Evolutionary conservation across 2,797 vertebrate species (phyloP).

Genomic region (Gallinago stenura): DNA sequence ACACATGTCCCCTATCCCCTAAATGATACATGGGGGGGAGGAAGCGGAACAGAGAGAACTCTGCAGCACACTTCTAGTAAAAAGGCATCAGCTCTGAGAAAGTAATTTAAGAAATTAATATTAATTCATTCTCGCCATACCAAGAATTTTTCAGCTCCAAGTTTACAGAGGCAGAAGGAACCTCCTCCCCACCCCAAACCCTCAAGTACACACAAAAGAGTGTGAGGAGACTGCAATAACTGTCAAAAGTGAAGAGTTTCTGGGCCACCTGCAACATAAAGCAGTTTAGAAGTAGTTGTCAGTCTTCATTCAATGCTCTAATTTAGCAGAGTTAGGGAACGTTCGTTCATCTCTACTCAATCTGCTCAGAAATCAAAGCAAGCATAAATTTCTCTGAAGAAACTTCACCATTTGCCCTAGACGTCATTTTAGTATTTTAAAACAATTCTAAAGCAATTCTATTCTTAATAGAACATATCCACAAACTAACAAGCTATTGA

Average conservation of each 20-base stretch:
- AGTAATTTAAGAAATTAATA: neutral
- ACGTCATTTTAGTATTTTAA: neutral
- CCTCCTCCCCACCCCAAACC: neutral
- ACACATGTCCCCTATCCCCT: accelerated
- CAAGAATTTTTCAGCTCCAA: neutral
- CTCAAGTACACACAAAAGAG: neutral
- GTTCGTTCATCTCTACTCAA: neutral
- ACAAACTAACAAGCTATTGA: neutral
- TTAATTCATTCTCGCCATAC: neutral
- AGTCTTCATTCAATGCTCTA: neutral
- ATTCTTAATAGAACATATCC: neutral
- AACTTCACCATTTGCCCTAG: neutral
- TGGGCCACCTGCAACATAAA: neutral
- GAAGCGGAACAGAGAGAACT: neutral
- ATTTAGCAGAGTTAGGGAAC: neutral
- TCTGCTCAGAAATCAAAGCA: neutral
- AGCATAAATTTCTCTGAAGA: neutral
- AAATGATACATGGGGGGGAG: accelerated
- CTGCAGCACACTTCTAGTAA: neutral
- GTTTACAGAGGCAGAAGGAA: neutral
- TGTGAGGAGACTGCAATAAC: neutral
- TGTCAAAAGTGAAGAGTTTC: neutral
- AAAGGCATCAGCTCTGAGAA: neutral
- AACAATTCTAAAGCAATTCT: neutral
- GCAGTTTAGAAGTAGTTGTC: neutral